Evolutionary conservation across 2,113 vertebrate genomes (phyloP), one percentile per base, ranked within the genome.

Genomic region (Ascaphus truei): DNA sequence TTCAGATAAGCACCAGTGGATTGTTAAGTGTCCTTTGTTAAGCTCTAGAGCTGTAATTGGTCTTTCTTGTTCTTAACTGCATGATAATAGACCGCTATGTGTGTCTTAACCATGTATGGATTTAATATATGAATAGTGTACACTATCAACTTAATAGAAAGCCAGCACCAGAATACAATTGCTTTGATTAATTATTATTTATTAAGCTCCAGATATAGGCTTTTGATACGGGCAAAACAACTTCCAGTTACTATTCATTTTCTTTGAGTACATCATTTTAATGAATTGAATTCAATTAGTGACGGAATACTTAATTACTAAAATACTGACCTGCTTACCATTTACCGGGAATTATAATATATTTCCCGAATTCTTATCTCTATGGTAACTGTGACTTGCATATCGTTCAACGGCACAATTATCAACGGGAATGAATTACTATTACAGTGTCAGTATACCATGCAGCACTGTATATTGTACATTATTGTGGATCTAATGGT

Each of bases 1-100:
- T 65, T 23, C 33, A 37, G 48, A 53, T 10, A 41, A 53, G 34
- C 30, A 23, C 29, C 45, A 50, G 27, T 25, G 23, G 25, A 41
- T 53, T 36, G 22, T 22, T 65, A 53, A 65, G 23, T 65, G 62
- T 53, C 37, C 25, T 50, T 65, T 53, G 36, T 65, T 64, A 53
- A 65, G 20, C 25, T 25, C 37, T 7, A 55, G 16, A 53, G 47
- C 33, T 30, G 6, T 65, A 65, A 65, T 52, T 65, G 62, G 62
- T 53, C 31, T n/a, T n/a, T n/a, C 34, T 41, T 41, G 8, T 27
- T 16, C 20, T 64, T 64, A 41, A 60, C 41, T 60, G 37, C 57
- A 41, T 41, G 5, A 36, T 64, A 64, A 53, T 53, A 65, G 33
- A 53, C 48, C 48, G 29, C 48, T 53, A 30, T 53, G 34, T 29